These are phyloP conservation scores for Naso thynnoides DNA, from an alignment of 2,797 vertebrate genomes.

Conservation along the genomic window DNA sequence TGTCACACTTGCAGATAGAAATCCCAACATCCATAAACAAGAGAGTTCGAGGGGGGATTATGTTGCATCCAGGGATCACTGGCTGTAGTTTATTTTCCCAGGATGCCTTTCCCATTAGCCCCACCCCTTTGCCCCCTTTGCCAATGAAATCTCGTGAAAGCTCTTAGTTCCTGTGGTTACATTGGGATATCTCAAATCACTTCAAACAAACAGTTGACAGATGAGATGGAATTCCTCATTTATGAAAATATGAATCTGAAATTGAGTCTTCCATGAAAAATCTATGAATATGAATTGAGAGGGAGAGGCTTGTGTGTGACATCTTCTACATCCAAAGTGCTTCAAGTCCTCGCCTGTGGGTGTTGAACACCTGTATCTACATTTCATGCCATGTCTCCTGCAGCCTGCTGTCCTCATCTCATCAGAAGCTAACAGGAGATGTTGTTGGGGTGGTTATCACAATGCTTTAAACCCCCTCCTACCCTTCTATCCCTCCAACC, in stretches of 20 bases:
- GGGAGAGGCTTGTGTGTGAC: background rate
- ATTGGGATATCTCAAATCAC: conserved; percentile 79
- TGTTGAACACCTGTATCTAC: conserved; percentile 18
- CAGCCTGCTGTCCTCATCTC: conserved; percentile 33
- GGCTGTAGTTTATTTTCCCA: conserved; percentile 84
- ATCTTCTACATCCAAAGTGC: background rate
- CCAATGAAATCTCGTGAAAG: conserved; percentile 70
- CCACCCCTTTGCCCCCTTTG: conserved; percentile 68
- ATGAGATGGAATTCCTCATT: conserved; percentile 71
- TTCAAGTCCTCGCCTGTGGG: background rate
- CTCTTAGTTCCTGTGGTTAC: conserved; percentile 69
- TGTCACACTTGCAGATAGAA: conserved; percentile 81
- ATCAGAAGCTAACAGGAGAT: conserved; percentile 30
- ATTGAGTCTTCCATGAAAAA: conserved; percentile 46
- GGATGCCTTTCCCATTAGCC: conserved; percentile 71
- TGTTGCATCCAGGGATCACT: conserved; percentile 76
- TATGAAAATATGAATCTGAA: conserved; percentile 71
- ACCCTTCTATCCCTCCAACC: conserved; percentile 57
- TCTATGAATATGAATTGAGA: conserved; percentile 31
- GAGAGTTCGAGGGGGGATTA: conserved; percentile 72
- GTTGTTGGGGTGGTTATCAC: conserved; percentile 47
- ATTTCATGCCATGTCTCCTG: conserved; percentile 32
- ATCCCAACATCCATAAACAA: conserved; percentile 83
- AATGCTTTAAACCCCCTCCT: conserved; percentile 48
- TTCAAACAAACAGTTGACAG: conserved; percentile 81